Percentiles rank a stretch among this genome's conserved stretches.
Conservation (phyloP, 37 sponge, comb jelly and placozoan genomes). For the Eunapius fragilis region DNA sequence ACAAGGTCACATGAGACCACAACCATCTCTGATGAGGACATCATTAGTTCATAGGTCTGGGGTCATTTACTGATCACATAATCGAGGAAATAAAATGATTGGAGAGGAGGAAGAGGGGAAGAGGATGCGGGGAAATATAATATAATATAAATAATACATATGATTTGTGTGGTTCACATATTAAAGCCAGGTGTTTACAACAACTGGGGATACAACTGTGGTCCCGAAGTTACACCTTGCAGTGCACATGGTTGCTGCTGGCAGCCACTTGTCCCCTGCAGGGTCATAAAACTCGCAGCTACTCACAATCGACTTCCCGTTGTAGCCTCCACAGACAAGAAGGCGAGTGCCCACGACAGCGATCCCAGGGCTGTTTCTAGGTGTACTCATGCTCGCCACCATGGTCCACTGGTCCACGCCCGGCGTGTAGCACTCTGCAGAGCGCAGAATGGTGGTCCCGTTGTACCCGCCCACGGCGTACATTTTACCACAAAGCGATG, state of each 20-base stretch:
- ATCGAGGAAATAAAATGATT: too few species aligned
- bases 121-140: too few species aligned
- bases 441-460: conserved; percentile 18
- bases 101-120: too few species aligned
- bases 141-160: neutral
- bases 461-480: conserved; percentile 53
- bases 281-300: conserved; percentile 30
- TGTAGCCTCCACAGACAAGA: conserved; percentile 38
- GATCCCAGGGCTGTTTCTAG: conserved; percentile 43
- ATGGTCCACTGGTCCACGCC: conserved; percentile 19
- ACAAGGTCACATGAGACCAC: too few species aligned
- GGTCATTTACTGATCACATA: too few species aligned
- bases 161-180: neutral
- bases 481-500: conserved; percentile 1
- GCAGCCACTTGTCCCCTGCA: conserved; percentile 1
- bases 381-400: conserved; percentile 24
- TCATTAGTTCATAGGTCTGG: too few species aligned
- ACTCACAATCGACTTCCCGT: conserved; percentile 18
- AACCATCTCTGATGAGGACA: too few species aligned
- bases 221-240: conserved; percentile 42
- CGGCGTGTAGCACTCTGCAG: conserved; percentile 42
- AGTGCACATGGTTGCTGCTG: conserved; percentile 2
- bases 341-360: neutral
- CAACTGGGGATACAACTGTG: neutral
- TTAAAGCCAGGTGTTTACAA: neutral